phyloP scores from a whole-genome alignment of 2,797 vertebrate genomes.

The Molossus alvarezi region DNA sequence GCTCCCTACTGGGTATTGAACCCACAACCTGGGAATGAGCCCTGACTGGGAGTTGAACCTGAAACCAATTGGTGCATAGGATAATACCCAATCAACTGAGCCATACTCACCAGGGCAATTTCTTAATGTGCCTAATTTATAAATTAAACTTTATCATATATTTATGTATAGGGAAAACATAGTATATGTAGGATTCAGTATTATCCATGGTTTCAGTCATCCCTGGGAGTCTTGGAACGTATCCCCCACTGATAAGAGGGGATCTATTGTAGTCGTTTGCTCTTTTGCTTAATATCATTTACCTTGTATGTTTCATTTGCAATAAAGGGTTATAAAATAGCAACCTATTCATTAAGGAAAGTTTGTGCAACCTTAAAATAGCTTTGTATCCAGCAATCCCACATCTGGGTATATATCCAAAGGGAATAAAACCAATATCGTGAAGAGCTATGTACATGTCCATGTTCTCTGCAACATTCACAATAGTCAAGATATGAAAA shows the following conservation, averaged over 20 bases:
- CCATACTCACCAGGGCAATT: background rate
- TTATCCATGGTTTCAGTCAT: background rate
- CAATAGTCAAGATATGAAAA: background rate
- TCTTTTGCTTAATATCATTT: conserved; percentile 36
- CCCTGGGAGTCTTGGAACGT: background rate
- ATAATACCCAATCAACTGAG: too few species aligned
- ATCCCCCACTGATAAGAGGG: background rate
- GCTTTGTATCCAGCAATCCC: background rate
- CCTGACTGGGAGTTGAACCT: too few species aligned
- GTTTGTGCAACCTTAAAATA: conserved; percentile 49
- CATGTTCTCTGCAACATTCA: background rate
- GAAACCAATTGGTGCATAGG: too few species aligned
- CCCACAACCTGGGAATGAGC: too few species aligned
- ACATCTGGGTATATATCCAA: background rate
- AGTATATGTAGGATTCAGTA: background rate
- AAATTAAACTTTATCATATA: background rate
- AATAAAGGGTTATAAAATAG: conserved; percentile 29
- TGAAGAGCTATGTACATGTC: background rate
- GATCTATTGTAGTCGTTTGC: background rate
- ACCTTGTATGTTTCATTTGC: background rate
- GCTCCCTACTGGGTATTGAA: too few species aligned
- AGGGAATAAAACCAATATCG: background rate
- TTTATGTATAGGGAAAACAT: background rate
- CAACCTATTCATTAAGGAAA: conserved; percentile 44
- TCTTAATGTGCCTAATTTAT: background rate